Percentiles rank a stretch among this genome's conserved stretches.
Conservation (phyloP, 2,797 vertebrate genomes). For the Thaleichthys pacificus region DNA sequence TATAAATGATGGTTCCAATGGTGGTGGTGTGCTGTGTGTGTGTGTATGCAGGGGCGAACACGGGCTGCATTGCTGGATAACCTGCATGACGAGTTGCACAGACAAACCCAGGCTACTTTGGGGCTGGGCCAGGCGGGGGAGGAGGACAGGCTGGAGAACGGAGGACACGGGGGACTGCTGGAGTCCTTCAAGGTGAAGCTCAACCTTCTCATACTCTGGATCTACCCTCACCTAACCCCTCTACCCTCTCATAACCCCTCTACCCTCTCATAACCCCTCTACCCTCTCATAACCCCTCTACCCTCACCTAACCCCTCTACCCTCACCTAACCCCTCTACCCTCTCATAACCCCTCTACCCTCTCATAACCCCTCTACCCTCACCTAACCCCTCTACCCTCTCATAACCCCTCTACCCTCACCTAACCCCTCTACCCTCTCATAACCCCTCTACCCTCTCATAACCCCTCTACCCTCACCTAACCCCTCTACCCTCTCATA, state of each 20-base stretch:
- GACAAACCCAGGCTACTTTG: constrained; percentile 88
- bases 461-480: too few species aligned
- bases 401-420: too few species aligned
- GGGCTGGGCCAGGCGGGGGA: constrained; percentile 87
- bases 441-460: too few species aligned
- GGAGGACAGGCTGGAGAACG: constrained; percentile 95
- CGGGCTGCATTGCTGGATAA: constrained; percentile 93
- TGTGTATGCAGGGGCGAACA: constrained; percentile 83
- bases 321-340: neutral
- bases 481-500: neutral
- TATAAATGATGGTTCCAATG: neutral
- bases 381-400: neutral
- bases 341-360: neutral
- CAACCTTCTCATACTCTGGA: neutral
- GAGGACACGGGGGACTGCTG: constrained; percentile 91
- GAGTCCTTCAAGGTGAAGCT: constrained; percentile 94
- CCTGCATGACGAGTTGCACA: constrained; percentile 92
- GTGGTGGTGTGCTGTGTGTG: constrained; percentile 9
- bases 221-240: neutral
- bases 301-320: neutral
- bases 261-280: neutral
- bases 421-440: too few species aligned
- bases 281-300: neutral
- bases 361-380: neutral
- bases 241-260: neutral